phyloP scores from a whole-genome alignment of 1,140 invertebrate species.

The Idris sp. region DNA sequence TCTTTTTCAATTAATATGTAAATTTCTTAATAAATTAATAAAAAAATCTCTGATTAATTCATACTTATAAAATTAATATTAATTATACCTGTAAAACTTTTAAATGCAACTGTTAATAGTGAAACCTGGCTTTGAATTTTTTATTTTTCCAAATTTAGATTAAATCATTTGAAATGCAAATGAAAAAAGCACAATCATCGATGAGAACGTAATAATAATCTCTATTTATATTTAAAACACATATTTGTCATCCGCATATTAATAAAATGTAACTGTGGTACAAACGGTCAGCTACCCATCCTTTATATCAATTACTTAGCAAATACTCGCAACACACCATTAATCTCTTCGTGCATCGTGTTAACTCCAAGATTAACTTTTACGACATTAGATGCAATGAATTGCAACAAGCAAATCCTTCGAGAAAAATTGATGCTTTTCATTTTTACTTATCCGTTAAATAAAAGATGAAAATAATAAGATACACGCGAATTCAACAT shows the following conservation, averaged over 20 bases:
- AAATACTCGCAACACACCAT: constrained; percentile 41
- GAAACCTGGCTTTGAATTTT: too few relatives aligned
- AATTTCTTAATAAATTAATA: too few relatives aligned
- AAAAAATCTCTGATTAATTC: too few relatives aligned
- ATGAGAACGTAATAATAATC: constrained; percentile 1
- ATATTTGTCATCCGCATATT: constrained; percentile 19
- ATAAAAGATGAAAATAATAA: constrained; percentile 15
- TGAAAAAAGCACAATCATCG: neutral
- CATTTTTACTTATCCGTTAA: constrained; percentile 16
- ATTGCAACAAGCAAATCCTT: constrained; percentile 7
- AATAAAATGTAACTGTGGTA: constrained; percentile 28
- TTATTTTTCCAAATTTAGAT: too few relatives aligned
- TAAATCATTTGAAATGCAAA: neutral
- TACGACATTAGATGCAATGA: constrained; percentile 7
- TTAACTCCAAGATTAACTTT: constrained; percentile 42
- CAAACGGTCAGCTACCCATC: constrained; percentile 43
- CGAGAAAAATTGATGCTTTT: constrained; percentile 26
- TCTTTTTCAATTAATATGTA: too few relatives aligned
- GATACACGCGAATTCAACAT: too few relatives aligned
- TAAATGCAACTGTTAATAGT: too few relatives aligned
- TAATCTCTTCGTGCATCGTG: constrained; percentile 23
- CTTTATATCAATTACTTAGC: constrained; percentile 44
- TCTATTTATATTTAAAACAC: constrained; percentile 23
- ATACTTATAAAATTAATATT: too few relatives aligned
- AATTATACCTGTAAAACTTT: too few relatives aligned